Conservation (phyloP, 2,888 invertebrate species). For the Bursaphelenchus okinawaensis region DNA sequence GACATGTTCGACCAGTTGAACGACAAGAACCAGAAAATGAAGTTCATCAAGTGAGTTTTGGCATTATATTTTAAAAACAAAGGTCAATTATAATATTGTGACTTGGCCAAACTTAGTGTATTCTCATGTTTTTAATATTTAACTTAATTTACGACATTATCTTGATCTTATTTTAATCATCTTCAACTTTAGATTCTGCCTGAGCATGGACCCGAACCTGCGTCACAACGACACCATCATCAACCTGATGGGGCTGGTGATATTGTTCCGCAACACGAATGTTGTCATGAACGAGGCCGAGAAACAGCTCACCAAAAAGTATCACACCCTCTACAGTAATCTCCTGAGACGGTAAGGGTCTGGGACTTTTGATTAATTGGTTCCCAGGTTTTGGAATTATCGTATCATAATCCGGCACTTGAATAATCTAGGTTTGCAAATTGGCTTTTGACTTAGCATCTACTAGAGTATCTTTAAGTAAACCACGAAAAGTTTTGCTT, state of each 20-base stretch:
- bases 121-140: too few species aligned
- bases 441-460: too few species aligned
- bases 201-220: slow-evolving; percentile 42
- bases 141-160: too few species aligned
- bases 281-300: slow-evolving; percentile 23
- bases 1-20: slow-evolving; percentile 52
- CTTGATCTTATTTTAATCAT: not conserved
- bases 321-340: slow-evolving; percentile 26
- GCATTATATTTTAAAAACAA: too few species aligned
- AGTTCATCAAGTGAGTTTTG: slow-evolving; percentile 39
- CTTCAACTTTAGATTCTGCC: slow-evolving; percentile 38
- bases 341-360: slow-evolving; percentile 29
- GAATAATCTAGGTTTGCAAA: too few species aligned
- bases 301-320: slow-evolving; percentile 22
- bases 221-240: slow-evolving; percentile 45
- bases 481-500: too few species aligned
- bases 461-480: too few species aligned
- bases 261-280: slow-evolving; percentile 39
- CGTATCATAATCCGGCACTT: too few species aligned
- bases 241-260: slow-evolving; percentile 43
- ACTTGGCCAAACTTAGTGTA: too few species aligned
- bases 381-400: too few species aligned
- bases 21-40: slow-evolving; percentile 34
- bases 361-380: too few species aligned
- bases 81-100: not conserved